Base-by-base conservation (phyloP, 1,140 invertebrate genomes). In the Pomacea maculata region DNA sequence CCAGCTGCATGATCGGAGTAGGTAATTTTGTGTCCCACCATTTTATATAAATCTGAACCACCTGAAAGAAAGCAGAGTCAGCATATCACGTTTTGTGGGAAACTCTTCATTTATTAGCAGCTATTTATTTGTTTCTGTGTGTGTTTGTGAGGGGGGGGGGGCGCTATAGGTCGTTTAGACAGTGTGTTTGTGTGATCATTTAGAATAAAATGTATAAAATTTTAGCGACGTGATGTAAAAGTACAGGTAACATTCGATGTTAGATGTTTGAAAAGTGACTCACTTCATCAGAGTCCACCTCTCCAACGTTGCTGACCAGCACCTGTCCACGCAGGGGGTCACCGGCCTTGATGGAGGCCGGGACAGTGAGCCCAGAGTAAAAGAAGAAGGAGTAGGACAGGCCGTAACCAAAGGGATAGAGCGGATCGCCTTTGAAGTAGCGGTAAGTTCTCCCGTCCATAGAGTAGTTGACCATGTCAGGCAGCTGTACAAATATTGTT, bases 1-100 rank as follows among this genome's bases (percentile, higher is more conserved):
- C 89, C 54, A 91, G 78, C 80, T 90, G 90, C 55, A 90, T 19
- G 12, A 83, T 78, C 5, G 90, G 89, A 12, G 70, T 21, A 74
- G 64, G 17, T n/a, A 64, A 11, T 21, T n/a, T 19, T 1, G n/a
- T 73, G 86, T 86, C 81, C 87, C 85, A 74, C 86, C 84, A 2
- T 75, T 81, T 64, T 45, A 89, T 80, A 67, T 90, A 90, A 1
- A 89, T 79, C 79, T 90, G 89, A 14, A 87, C 79, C 0, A 90
- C 87, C 88, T 90, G 77, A 14, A 73, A 34, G 19, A n/a, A 25
- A 17, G 52, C 67, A 17, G 11, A 34, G 55, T 15, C 55, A 14
- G 11, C 12, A 70, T 11, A 12, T 34, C 11, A 34, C 11, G 29
- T 15, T 34, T 19, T 19, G n/a, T 70, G 67, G 6, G 21, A n/a